Percentiles rank a stretch among this genome's conserved stretches.
Conservation (phyloP, 2,888 invertebrate species). For the Drosophila mimica region DNA sequence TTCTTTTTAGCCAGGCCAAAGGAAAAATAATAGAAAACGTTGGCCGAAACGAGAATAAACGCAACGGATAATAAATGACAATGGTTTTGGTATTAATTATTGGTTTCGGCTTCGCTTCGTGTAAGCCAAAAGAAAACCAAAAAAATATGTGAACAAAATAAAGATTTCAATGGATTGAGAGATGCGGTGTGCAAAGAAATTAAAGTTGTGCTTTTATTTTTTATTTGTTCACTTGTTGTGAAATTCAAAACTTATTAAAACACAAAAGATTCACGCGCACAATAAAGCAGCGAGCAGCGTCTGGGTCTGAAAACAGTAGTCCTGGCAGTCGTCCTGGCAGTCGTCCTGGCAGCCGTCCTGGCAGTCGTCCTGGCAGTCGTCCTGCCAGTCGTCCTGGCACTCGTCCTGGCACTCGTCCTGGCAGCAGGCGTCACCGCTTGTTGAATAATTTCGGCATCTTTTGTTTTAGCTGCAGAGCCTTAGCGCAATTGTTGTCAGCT, state of each 20-base stretch:
- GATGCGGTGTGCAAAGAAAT: constrained; percentile 25
- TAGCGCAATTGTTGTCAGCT: constrained; percentile 72
- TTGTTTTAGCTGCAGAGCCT: constrained; percentile 56
- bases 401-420: constrained; percentile 29
- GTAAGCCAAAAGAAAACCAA: constrained; percentile 33
- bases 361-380: constrained; percentile 39
- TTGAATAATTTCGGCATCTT: constrained; percentile 73
- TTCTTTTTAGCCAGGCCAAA: constrained; percentile 16
- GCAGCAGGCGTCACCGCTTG: constrained; percentile 65
- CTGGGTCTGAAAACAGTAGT: constrained; percentile 48
- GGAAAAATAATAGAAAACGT: constrained; percentile 10
- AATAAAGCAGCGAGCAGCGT: constrained; percentile 31
- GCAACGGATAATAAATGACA: constrained; percentile 66
- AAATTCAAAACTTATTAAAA: constrained; percentile 72
- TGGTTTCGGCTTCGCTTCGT: constrained; percentile 63
- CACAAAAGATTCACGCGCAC: constrained; percentile 52
- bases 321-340: constrained; percentile 29
- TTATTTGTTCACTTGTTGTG: constrained; percentile 48
- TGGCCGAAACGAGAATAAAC: constrained; percentile 20
- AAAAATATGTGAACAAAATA: constrained; percentile 1
- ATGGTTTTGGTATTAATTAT: constrained; percentile 68
- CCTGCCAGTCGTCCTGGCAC: constrained; percentile 27
- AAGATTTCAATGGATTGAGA: neutral
- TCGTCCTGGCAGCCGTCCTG: constrained; percentile 31
- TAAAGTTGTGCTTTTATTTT: constrained; percentile 47